phyloP scores from a whole-genome alignment of 2,888 invertebrate genomes.

The Chironomus riparius region DNA sequence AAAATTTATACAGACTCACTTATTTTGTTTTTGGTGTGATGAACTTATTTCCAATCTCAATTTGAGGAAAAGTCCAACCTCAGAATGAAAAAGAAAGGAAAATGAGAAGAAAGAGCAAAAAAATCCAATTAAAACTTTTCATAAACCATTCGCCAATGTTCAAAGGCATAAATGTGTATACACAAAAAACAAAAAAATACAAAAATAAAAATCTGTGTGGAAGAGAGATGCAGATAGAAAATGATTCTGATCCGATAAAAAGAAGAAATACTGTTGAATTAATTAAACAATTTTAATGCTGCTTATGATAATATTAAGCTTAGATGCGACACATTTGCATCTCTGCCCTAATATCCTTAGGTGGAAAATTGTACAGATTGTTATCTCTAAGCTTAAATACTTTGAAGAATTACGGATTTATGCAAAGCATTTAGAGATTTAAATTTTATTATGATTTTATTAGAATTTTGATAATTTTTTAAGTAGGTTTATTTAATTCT shows the following conservation, averaged over 20 bases:
- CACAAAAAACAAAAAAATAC: background rate
- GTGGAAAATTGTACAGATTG: too few relatives aligned
- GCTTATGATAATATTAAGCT: background rate
- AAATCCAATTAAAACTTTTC: slow-evolving; percentile 27
- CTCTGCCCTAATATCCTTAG: too few relatives aligned
- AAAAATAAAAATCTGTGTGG: background rate
- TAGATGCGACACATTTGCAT: too few relatives aligned
- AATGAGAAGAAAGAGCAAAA: background rate
- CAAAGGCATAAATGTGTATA: background rate
- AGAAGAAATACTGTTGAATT: background rate
- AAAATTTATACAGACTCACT: background rate
- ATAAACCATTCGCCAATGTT: slow-evolving; percentile 15
- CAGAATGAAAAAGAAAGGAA: background rate
- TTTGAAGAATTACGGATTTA: too few relatives aligned
- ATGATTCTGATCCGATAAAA: background rate
- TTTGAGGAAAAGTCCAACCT: background rate
- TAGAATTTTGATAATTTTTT: too few relatives aligned
- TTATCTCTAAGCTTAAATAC: too few relatives aligned
- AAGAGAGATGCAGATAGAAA: background rate
- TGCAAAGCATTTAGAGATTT: too few relatives aligned
- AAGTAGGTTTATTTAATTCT: too few relatives aligned
- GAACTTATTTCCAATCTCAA: background rate
- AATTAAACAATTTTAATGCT: background rate
- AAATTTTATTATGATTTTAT: too few relatives aligned
- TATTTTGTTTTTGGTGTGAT: background rate